Evolutionary conservation across 2,888 invertebrate genomes (phyloP).

Genomic region (Elegia similella): DNA sequence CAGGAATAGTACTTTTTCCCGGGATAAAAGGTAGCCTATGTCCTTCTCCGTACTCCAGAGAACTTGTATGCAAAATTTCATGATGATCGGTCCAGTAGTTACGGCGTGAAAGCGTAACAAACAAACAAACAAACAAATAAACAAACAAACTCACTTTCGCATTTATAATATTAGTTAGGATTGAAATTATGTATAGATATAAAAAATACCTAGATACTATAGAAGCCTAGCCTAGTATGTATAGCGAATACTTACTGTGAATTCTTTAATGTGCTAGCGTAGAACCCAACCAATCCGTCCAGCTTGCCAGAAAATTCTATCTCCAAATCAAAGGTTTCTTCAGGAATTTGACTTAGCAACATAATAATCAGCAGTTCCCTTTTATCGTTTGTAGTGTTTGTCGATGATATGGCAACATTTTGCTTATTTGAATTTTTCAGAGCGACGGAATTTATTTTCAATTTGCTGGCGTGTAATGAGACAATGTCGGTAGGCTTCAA

Average conservation of each 20-base stretch:
- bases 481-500: slow-evolving; percentile 65
- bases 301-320: slow-evolving; percentile 78
- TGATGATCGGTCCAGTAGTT: too few species aligned
- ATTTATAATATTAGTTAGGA: too few species aligned
- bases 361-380: slow-evolving; percentile 64
- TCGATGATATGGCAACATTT: slow-evolving; percentile 30
- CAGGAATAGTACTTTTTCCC: too few species aligned
- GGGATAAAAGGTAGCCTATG: too few species aligned
- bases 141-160: too few species aligned
- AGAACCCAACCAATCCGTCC: slow-evolving; percentile 79
- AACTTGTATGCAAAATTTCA: too few species aligned
- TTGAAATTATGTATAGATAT: too few species aligned
- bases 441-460: slow-evolving; percentile 66
- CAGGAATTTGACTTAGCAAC: slow-evolving; percentile 44
- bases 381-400: slow-evolving; percentile 35
- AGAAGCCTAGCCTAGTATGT: not conserved
- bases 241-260: slow-evolving; percentile 52
- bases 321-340: slow-evolving; percentile 54
- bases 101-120: too few species aligned
- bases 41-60: too few species aligned
- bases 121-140: too few species aligned
- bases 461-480: slow-evolving; percentile 82
- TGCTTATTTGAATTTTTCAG: slow-evolving; percentile 33
- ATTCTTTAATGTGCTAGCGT: slow-evolving; percentile 78
- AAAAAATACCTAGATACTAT: not conserved